Evolutionary conservation across 2,888 invertebrate species (phyloP).

Genomic region (Drosophila niveifrons): DNA sequence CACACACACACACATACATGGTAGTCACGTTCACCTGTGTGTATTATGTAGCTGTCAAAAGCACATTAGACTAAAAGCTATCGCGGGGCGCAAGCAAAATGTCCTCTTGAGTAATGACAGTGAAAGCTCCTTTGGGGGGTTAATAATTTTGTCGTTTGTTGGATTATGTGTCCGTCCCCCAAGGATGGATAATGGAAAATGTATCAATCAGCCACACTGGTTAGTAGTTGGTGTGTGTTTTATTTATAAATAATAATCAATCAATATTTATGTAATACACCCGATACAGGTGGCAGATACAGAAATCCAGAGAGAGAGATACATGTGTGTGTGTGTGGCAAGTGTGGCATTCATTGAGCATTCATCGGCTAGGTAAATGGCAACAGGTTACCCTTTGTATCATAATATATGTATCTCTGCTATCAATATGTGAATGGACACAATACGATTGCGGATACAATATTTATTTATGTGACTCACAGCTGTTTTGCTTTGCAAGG

Average conservation of each 20-base stretch:
- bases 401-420: slow-evolving; percentile 2
- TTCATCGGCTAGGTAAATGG: slow-evolving; percentile 38
- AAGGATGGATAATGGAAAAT: slow-evolving; percentile 53
- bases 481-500: slow-evolving; percentile 22
- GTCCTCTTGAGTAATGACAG: slow-evolving; percentile 21
- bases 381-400: slow-evolving; percentile 53
- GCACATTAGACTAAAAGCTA: slow-evolving; percentile 53
- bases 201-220: slow-evolving; percentile 55
- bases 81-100: slow-evolving; percentile 12
- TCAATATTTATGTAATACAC: slow-evolving; percentile 58
- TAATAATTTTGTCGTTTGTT: slow-evolving; percentile 54
- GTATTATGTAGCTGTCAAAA: slow-evolving; percentile 46
- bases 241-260: slow-evolving; percentile 65
- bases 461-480: slow-evolving; percentile 37
- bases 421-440: not conserved
- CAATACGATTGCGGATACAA: slow-evolving; percentile 3
- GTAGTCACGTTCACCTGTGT: not conserved
- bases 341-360: slow-evolving; percentile 23
- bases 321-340: not conserved
- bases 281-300: not conserved
- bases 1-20: not conserved
- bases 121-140: slow-evolving; percentile 27
- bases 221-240: slow-evolving; percentile 13
- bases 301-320: too few relatives aligned
- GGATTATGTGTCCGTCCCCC: slow-evolving; percentile 31